Percentiles rank a stretch among this genome's conserved stretches.
Conservation (phyloP, 2,797 vertebrate genomes). For the Gambelia wislizenii region DNA sequence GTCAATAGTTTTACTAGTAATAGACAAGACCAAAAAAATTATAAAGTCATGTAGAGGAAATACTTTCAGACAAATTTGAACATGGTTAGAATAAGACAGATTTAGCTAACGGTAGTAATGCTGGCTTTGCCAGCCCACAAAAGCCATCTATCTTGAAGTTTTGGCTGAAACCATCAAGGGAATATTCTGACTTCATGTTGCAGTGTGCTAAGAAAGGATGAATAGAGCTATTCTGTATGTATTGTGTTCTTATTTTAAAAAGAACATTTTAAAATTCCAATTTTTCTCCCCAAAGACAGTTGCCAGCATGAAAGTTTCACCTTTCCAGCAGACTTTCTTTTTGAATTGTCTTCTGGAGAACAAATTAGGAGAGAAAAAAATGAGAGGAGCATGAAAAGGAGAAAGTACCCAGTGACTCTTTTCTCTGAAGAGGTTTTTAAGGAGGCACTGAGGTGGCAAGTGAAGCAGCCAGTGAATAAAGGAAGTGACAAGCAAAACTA, state of each 20-base stretch:
- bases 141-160: neutral
- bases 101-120: neutral
- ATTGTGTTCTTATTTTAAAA: conserved; percentile 33
- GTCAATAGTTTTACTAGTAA: accelerated
- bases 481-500: conserved; percentile 74
- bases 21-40: neutral
- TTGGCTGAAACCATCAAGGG: neutral
- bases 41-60: neutral
- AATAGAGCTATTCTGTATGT: neutral
- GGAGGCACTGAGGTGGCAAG: conserved; percentile 30
- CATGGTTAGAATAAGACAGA: neutral
- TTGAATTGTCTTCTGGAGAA: conserved; percentile 12
- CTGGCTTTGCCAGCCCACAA: neutral
- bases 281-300: conserved; percentile 21
- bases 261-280: conserved; percentile 10
- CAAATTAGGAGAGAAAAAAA: conserved; percentile 50
- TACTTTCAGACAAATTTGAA: neutral
- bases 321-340: conserved; percentile 26
- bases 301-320: conserved; percentile 24
- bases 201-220: conserved; percentile 20
- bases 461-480: conserved; percentile 59
- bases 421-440: conserved; percentile 56
- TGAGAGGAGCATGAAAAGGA: conserved; percentile 34
- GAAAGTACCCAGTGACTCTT: conserved; percentile 41
- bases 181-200: conserved; percentile 17